Conservation (phyloP, 2,797 vertebrate species). For the Enteromius treurensis region DNA sequence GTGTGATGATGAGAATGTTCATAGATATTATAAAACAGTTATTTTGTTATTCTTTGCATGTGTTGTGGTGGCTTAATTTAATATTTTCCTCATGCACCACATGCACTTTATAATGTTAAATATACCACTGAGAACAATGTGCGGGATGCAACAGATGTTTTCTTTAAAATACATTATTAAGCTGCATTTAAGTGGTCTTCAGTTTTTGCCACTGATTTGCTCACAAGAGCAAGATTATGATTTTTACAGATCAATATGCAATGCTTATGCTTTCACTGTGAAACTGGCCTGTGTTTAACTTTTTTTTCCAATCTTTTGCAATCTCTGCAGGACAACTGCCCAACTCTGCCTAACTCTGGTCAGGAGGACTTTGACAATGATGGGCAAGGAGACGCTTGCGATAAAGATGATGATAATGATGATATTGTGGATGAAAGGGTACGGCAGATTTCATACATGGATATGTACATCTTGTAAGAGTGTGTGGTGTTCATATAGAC, state of each 20-base stretch:
- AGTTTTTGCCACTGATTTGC: background rate
- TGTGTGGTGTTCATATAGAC: constrained; percentile 5
- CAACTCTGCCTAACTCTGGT: constrained; percentile 91
- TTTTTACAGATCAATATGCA: background rate
- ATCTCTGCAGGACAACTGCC: constrained; percentile 90
- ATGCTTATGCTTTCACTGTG: background rate
- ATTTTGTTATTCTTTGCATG: background rate
- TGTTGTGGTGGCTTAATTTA: background rate
- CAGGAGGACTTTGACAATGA: constrained; percentile 96
- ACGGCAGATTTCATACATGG: constrained; percentile 52
- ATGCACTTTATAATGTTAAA: background rate
- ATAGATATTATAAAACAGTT: background rate
- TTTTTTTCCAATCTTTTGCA: constrained; percentile 20
- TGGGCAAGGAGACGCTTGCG: constrained; percentile 91
- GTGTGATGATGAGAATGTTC: background rate
- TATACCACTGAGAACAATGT: background rate
- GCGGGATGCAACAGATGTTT: background rate
- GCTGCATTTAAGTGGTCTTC: background rate
- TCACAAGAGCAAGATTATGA: background rate
- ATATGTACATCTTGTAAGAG: background rate
- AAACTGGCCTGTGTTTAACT: background rate
- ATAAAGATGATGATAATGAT: constrained; percentile 95
- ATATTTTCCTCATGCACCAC: background rate
- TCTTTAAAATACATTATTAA: background rate
- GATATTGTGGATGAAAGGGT: constrained; percentile 91